A percentile compares a stretch with the other conserved stretches of the same genome.
phyloP scores from a whole-genome alignment of 53 echinoderm and acorn worm genomes.

The Stichopus horrens region DNA sequence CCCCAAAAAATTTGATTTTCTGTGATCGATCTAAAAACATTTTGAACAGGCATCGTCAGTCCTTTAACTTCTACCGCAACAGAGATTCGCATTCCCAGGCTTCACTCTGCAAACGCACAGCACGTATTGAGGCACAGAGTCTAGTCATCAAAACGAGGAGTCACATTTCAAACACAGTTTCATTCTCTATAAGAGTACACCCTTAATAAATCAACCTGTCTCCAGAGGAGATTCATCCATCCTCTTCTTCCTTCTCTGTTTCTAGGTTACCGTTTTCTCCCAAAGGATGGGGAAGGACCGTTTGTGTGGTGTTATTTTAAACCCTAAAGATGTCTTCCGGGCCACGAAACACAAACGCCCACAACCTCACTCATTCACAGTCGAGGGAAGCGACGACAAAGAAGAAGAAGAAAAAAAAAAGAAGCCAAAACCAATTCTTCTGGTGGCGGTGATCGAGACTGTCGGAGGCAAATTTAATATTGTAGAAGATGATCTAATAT shows the following conservation, averaged over 20 bases:
- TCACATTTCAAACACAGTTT: background rate
- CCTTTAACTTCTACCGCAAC: too few species aligned
- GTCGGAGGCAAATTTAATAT: background rate
- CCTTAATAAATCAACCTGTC: background rate
- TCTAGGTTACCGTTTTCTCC: slow-evolving; percentile 20
- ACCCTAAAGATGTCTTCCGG: slow-evolving; percentile 12
- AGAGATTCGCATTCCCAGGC: too few species aligned
- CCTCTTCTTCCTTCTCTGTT: background rate
- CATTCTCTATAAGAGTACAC: background rate
- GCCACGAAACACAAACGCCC: background rate
- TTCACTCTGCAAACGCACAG: background rate
- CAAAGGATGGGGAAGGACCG: background rate
- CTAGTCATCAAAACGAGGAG: background rate
- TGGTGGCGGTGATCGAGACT: background rate
- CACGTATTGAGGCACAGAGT: background rate
- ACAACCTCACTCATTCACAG: background rate
- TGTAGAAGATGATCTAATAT: background rate
- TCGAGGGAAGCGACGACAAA: background rate
- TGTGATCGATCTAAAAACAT: too few species aligned
- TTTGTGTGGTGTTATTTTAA: slow-evolving; percentile 28
- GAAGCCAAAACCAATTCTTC: background rate
- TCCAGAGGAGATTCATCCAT: too few species aligned
- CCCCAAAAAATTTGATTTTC: too few species aligned
- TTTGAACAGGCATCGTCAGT: too few species aligned
- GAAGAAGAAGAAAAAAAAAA: too few species aligned